Conservation (phyloP, 2,797 vertebrate species). For the Allobates femoralis region DNA sequence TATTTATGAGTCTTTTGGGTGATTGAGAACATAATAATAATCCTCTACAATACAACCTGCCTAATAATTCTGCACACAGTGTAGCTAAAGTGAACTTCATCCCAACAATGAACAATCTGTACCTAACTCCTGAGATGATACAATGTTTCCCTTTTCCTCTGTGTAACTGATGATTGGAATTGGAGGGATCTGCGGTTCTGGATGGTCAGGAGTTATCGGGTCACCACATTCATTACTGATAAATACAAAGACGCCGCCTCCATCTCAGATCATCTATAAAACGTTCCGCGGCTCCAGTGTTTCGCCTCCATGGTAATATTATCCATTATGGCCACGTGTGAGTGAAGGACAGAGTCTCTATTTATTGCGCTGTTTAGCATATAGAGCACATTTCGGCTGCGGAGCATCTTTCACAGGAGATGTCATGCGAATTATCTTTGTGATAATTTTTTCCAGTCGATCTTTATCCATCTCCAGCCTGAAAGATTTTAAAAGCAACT, state of each 20-base stretch:
- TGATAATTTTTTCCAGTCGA: constrained; percentile 51
- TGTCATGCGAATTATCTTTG: constrained; percentile 50
- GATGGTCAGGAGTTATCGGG: not conserved
- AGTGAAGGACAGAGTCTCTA: constrained; percentile 34
- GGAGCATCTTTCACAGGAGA: constrained; percentile 44
- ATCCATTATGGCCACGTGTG: constrained; percentile 8
- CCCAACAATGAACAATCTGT: too few relatives aligned
- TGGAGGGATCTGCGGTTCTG: not conserved
- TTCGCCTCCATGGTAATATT: constrained; percentile 10
- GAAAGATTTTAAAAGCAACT: constrained; percentile 29
- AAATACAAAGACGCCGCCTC: not conserved
- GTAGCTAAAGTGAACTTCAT: too few relatives aligned
- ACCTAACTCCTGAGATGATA: too few relatives aligned
- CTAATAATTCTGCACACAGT: too few relatives aligned
- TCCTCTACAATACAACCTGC: too few relatives aligned
- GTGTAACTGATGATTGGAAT: too few relatives aligned
- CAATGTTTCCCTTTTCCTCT: too few relatives aligned
- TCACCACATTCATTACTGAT: not conserved
- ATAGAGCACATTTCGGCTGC: constrained; percentile 56
- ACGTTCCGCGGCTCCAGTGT: not conserved
- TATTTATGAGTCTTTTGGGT: too few relatives aligned
- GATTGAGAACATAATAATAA: too few relatives aligned
- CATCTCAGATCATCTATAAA: not conserved
- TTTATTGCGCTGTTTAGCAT: constrained; percentile 58
- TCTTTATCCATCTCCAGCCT: constrained; percentile 31